A percentile compares a stretch with the other conserved stretches of the same genome.
Conservation (phyloP, 2,797 vertebrate genomes). For the Chelon auratus region DNA sequence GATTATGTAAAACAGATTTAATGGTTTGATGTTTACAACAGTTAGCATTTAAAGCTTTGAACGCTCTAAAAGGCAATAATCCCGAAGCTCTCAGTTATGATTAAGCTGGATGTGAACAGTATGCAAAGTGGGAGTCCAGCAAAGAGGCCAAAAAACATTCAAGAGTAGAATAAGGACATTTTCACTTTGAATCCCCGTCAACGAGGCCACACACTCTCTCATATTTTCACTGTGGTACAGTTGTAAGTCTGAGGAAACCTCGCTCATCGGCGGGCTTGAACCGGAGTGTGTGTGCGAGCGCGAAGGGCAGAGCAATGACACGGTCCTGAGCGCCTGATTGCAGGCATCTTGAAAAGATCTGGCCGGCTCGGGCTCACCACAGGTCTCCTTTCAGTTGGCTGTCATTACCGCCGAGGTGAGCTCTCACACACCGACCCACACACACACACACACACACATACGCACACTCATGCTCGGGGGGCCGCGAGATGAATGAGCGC, state of each 20-base stretch:
- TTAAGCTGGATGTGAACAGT: conserved; percentile 43
- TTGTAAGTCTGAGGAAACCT: conserved; percentile 24
- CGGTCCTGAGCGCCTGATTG: conserved; percentile 84
- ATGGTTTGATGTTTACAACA: conserved; percentile 62
- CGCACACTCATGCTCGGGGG: conserved; percentile 31
- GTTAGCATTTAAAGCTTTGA: conserved; percentile 55
- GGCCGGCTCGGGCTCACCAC: conserved; percentile 65
- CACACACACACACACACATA: conserved; percentile 57
- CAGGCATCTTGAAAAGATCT: conserved; percentile 88
- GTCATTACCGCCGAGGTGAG: conserved; percentile 80
- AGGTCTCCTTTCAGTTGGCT: conserved; percentile 83
- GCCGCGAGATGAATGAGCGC: conserved; percentile 75
- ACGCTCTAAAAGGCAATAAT: conserved; percentile 15
- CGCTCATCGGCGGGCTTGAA: conserved; percentile 24
- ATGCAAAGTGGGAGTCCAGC: conserved; percentile 55
- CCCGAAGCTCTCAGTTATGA: conserved; percentile 47
- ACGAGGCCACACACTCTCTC: conserved; percentile 53
- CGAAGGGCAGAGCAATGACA: conserved; percentile 76
- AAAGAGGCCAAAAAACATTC: conserved; percentile 29
- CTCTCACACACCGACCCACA: conserved; percentile 69
- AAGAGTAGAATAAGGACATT: conserved; percentile 54
- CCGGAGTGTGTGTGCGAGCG: conserved; percentile 26
- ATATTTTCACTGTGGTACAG: conserved; percentile 8
- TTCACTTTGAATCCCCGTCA: conserved; percentile 61
- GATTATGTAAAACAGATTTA: conserved; percentile 64